phyloP scores from a whole-genome alignment of 2,797 vertebrate species.

The Antrozous pallidus region DNA sequence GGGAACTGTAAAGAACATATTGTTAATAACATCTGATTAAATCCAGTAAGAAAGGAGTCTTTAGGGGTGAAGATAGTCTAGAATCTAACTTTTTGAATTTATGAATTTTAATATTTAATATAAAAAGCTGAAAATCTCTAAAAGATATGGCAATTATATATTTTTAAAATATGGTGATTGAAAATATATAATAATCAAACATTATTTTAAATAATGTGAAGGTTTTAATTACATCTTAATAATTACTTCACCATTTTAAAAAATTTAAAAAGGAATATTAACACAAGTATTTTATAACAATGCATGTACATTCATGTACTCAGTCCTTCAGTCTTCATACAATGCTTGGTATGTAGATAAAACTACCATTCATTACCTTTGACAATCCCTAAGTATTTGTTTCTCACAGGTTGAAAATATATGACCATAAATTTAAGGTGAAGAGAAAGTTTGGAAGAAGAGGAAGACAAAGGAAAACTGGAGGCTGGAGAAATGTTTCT shows the following conservation, averaged over 20 bases:
- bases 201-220: slow-evolving; percentile 12
- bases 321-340: background rate
- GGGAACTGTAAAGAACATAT: background rate
- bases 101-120: slow-evolving; percentile 7
- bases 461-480: background rate
- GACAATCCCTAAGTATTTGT: background rate
- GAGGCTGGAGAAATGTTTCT: background rate
- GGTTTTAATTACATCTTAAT: background rate
- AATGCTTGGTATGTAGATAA: background rate
- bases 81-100: background rate
- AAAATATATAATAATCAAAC: background rate
- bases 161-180: background rate
- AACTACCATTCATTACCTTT: background rate
- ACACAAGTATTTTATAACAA: background rate
- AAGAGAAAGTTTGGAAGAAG: background rate
- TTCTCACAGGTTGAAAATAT: background rate
- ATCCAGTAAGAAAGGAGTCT: background rate
- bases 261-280: background rate
- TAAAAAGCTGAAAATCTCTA: background rate
- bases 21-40: background rate
- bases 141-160: background rate
- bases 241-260: background rate
- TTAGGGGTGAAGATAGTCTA: background rate
- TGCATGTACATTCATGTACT: background rate
- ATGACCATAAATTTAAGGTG: background rate